These are phyloP conservation scores for Pedetes capensis DNA, from an alignment of 2,113 vertebrate species.

Conservation along the genomic window DNA sequence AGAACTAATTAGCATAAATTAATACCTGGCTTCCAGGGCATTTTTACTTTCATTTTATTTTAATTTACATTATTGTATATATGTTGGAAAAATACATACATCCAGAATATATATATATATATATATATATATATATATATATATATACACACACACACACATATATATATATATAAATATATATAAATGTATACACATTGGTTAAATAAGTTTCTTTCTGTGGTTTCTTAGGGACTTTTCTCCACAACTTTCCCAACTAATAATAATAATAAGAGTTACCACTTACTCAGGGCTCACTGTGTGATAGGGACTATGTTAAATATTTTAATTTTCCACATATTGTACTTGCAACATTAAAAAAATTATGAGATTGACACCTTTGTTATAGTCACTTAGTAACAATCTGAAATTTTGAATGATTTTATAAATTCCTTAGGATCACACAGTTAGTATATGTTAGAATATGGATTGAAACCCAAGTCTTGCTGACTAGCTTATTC, in stretches of 20 bases:
- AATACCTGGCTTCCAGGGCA: neutral
- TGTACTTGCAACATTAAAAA: neutral
- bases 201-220: neutral
- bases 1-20: neutral
- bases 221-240: neutral
- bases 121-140: neutral
- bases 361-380: neutral
- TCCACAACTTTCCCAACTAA: neutral
- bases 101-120: neutral
- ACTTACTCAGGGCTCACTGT: neutral
- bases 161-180: neutral
- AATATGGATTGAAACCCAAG: accelerated
- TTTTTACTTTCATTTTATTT: neutral
- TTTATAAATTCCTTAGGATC: neutral
- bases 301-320: neutral
- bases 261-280: neutral
- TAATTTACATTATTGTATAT: neutral
- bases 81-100: neutral
- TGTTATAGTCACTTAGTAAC: neutral
- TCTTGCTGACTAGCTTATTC: neutral
- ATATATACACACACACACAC: neutral
- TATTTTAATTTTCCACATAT: neutral
- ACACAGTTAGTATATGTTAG: neutral
- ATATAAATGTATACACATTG: neutral
- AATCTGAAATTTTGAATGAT: neutral